Percentiles rank a stretch among this genome's conserved stretches.
phyloP scores from a whole-genome alignment of 2,888 invertebrate species.

The Onchidella celtica region DNA sequence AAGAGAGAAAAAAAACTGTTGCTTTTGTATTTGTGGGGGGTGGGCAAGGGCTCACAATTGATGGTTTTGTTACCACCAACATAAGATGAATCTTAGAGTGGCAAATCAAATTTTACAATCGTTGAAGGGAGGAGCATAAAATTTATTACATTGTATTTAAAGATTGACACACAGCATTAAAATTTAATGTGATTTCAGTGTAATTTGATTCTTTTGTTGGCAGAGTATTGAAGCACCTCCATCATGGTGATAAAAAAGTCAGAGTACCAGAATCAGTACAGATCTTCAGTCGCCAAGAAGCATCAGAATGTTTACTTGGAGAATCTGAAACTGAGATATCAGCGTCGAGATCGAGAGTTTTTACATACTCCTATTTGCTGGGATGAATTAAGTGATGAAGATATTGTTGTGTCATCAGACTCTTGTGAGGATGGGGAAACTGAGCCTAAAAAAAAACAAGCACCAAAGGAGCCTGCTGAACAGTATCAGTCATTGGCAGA shows the following conservation, averaged over 20 bases:
- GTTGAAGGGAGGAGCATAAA: too few species aligned
- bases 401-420: slow-evolving; percentile 55
- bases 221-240: neutral
- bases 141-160: too few species aligned
- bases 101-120: too few species aligned
- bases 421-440: slow-evolving; percentile 35
- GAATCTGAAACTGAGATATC: slow-evolving; percentile 62
- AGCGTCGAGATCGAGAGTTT: slow-evolving; percentile 65
- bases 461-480: slow-evolving; percentile 13
- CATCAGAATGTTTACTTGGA: slow-evolving; percentile 65
- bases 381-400: slow-evolving; percentile 56
- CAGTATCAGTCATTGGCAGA: slow-evolving; percentile 48
- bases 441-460: neutral
- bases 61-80: too few species aligned
- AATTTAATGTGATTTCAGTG: too few species aligned
- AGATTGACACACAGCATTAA: too few species aligned
- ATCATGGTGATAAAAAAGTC: slow-evolving; percentile 68
- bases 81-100: too few species aligned
- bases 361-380: slow-evolving; percentile 69
- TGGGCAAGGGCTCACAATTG: too few species aligned
- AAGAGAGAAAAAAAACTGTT: too few species aligned
- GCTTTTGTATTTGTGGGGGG: too few species aligned
- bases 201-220: too few species aligned
- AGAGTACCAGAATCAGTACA: slow-evolving; percentile 67
- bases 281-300: slow-evolving; percentile 59